A percentile compares a stretch with the other conserved stretches of the same genome.
Conservation (phyloP, 2,888 invertebrate genomes). For the Catocala sponsa region DNA sequence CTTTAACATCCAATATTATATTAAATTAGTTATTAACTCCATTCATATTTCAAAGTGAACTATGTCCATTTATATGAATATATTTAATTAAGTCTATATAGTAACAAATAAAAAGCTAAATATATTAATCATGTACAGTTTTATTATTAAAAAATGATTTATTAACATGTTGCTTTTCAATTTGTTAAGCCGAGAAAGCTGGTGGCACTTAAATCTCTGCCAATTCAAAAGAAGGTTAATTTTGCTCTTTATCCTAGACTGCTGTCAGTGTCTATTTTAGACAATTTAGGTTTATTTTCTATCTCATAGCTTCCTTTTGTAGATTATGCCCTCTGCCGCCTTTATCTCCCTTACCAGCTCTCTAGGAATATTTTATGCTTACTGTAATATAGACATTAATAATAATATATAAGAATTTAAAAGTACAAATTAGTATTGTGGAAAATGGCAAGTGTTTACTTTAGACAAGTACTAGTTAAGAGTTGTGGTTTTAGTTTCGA, state of each 20-base stretch:
- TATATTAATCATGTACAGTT: conserved; percentile 84
- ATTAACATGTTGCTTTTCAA: conserved; percentile 53
- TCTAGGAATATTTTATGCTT: not conserved
- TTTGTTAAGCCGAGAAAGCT: conserved; percentile 17
- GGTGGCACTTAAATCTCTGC: not conserved
- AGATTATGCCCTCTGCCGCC: too few species aligned
- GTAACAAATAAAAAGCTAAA: conserved; percentile 69
- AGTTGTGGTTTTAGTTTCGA: too few species aligned
- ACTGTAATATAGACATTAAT: too few species aligned
- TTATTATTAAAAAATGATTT: conserved; percentile 79
- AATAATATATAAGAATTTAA: too few species aligned
- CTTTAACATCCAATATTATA: conserved; percentile 59
- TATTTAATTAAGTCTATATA: conserved; percentile 72
- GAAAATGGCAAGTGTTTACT: not conserved
- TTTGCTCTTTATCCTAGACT: too few species aligned
- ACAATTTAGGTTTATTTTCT: too few species aligned
- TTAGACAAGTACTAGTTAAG: too few species aligned
- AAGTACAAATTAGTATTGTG: not conserved
- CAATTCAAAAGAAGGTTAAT: too few species aligned
- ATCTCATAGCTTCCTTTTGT: too few species aligned
- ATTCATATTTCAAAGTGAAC: conserved; percentile 72
- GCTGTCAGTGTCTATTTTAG: too few species aligned
- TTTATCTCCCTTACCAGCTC: not conserved
- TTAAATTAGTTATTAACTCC: conserved; percentile 71
- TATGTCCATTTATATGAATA: conserved; percentile 79